Percentiles rank a stretch among this genome's conserved stretches.
These are phyloP conservation scores for Sebastes kiyomatsui DNA, from an alignment of 2,797 vertebrate genomes.

Conservation along the genomic window DNA sequence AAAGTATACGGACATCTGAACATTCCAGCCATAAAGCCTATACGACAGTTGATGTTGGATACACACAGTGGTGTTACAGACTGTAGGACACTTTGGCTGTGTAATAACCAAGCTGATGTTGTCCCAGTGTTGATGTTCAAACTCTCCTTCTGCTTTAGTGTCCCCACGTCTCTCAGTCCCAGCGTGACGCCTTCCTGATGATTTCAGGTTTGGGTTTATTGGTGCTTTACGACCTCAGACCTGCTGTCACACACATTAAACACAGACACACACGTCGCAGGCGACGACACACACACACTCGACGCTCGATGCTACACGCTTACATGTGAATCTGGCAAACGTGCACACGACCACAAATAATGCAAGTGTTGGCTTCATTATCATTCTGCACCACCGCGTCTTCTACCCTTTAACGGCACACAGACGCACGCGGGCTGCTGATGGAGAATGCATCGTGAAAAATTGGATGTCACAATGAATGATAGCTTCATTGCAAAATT, in stretches of 20 bases:
- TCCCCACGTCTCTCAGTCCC: conserved; percentile 42
- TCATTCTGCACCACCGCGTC: conserved; percentile 25
- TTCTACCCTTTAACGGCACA: conserved; percentile 1
- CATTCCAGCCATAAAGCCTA: too few species aligned
- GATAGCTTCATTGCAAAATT: neutral
- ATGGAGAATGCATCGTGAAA: neutral
- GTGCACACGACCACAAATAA: neutral
- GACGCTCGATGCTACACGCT: neutral
- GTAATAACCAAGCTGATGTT: conserved; percentile 21
- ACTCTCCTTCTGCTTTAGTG: conserved; percentile 47
- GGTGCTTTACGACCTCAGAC: conserved; percentile 74
- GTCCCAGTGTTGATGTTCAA: conserved; percentile 21
- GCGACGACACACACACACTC: neutral
- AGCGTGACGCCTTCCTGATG: conserved; percentile 46
- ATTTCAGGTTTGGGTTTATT: conserved; percentile 74
- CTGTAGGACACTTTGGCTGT: neutral
- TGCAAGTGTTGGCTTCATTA: conserved; percentile 6
- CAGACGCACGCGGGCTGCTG: neutral
- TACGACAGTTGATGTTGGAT: neutral
- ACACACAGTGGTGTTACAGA: neutral
- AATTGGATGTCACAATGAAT: neutral
- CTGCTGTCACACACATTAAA: conserved; percentile 75
- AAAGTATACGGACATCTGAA: neutral
- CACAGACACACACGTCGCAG: neutral
- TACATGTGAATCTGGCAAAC: conserved; percentile 6